These are phyloP conservation scores for Chelmon rostratus DNA, from an alignment of 2,797 vertebrate species.

Conservation along the genomic window DNA sequence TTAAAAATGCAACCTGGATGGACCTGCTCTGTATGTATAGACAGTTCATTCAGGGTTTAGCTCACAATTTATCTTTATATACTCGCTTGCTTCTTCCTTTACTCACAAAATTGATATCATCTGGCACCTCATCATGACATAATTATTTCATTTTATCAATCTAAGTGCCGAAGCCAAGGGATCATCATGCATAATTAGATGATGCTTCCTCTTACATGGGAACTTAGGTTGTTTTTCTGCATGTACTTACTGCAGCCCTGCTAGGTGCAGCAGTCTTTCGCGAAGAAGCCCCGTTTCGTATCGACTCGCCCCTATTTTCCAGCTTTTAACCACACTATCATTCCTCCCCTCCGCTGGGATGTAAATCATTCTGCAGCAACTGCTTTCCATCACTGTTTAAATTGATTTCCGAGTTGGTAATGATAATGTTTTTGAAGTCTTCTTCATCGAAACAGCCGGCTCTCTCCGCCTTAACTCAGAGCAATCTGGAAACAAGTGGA, in stretches of 20 bases:
- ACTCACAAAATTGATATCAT: neutral
- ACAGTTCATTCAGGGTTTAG: neutral
- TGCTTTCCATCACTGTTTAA: constrained; percentile 26
- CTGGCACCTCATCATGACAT: neutral
- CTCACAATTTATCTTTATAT: neutral
- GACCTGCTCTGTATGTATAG: neutral
- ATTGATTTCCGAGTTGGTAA: constrained; percentile 32
- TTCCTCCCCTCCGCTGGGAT: neutral
- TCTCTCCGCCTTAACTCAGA: constrained; percentile 16
- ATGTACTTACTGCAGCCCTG: neutral
- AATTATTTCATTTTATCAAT: neutral
- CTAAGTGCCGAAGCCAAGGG: neutral
- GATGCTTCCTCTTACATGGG: neutral
- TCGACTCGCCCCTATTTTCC: neutral
- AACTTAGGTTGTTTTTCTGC: neutral
- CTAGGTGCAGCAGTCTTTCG: too few species aligned
- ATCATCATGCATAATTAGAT: neutral
- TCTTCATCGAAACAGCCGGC: neutral
- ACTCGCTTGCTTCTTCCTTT: neutral
- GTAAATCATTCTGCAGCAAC: constrained; percentile 2
- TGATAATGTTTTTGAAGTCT: constrained; percentile 25
- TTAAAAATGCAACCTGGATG: neutral
- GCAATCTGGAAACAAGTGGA: constrained; percentile 17
- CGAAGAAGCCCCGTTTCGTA: neutral
- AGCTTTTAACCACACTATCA: neutral